Evolutionary conservation across 2,113 vertebrate genomes (phyloP).

Genomic region (Colius striatus): DNA sequence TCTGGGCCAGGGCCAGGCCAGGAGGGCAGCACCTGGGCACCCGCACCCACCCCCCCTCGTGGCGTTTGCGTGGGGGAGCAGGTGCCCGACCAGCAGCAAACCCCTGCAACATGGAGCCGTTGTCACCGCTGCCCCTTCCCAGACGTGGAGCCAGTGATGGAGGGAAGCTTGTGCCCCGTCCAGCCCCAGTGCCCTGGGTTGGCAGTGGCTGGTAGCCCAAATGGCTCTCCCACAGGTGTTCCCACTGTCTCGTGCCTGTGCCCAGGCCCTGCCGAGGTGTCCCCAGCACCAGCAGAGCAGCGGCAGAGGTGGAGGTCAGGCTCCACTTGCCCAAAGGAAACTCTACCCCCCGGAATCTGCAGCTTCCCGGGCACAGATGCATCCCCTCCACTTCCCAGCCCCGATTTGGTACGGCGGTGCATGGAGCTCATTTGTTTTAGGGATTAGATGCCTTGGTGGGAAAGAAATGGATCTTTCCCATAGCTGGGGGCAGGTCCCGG

Average conservation of each 20-base stretch:
- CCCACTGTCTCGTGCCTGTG: background rate
- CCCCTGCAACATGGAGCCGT: background rate
- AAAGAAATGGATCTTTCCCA: background rate
- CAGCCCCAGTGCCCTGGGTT: accelerated
- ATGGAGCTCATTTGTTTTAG: accelerated
- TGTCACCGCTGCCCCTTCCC: background rate
- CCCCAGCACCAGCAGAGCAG: accelerated
- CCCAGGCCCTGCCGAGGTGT: background rate
- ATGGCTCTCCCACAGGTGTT: too few species aligned
- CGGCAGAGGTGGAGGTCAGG: background rate
- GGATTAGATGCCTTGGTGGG: background rate
- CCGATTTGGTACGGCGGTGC: accelerated
- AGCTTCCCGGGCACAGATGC: background rate
- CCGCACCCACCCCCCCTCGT: too few species aligned
- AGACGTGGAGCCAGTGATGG: accelerated
- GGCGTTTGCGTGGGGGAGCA: too few species aligned
- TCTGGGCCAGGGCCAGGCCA: background rate
- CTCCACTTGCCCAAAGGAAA: background rate
- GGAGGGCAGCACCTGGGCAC: background rate
- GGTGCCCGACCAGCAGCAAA: background rate
- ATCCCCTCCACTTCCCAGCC: background rate
- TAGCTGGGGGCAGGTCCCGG: background rate
- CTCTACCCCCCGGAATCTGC: background rate
- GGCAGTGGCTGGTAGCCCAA: background rate
- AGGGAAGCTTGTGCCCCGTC: too few species aligned